Base-by-base conservation (phyloP, 2,113 vertebrate genomes). In the Albula goreensis region DNA sequence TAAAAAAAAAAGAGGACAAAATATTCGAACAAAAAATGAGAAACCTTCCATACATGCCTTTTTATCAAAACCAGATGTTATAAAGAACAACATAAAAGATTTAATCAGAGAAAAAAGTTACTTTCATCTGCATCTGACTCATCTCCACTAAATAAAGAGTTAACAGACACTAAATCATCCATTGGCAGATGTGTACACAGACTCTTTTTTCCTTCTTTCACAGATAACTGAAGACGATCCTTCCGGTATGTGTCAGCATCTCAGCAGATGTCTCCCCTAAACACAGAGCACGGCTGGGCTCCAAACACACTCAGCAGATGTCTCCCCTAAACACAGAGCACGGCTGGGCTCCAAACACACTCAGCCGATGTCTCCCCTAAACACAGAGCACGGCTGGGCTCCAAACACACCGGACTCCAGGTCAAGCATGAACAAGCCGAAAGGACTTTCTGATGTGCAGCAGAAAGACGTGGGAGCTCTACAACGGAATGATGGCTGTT, bases 131-230 rank as follows among this genome's bases (percentile, higher is more conserved):
- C 22, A 31, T n/a, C 6, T 10, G 31, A 66, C 17, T 19, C 19
- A 7, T 4, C 17, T 19, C 1, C 1, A 19, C 60, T 13, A 66
- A 13, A 5, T 74, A 74, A 66, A 19, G 22, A 19, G 15, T 60
- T 13, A 66, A 74, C 31, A 31, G 10, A n/a, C 9, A 74, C 70
- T 74, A 10, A 81, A 81, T 81, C 80, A 19, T 50, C 49, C 11
- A 3, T 17, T n/a, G 50, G 53, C 78, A 79, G 78, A 74, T 79
- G 78, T 79, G 78, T 79, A 50, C 51, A 81, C 80, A 81, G 22
- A 63, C 10, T 22, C 6, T 52, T 19, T 81, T 49, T 50, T 12
- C 31, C 77, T 50, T 48, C 79, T 80, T 51, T n/a, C 48, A 81
- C 80, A 81, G 15, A 50, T 51, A 51, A 31, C 80, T 53, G 15